Evolutionary conservation across 2,888 invertebrate species (phyloP).

Genomic region (Agrochola lota): DNA sequence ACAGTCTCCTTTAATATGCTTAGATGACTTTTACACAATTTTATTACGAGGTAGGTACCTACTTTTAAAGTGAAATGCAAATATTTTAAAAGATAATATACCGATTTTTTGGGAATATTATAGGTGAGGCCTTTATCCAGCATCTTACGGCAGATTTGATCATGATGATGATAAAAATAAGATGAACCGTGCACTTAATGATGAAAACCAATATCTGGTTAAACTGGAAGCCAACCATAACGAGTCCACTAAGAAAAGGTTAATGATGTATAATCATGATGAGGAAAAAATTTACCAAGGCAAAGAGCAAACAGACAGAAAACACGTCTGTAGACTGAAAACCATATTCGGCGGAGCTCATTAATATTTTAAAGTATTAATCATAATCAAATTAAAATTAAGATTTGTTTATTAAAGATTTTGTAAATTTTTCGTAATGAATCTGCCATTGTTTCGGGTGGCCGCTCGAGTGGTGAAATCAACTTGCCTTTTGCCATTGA

Average conservation of each 20-base stretch:
- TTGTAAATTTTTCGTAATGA: conserved; percentile 76
- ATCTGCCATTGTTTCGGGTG: conserved; percentile 79
- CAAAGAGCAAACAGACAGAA: background rate
- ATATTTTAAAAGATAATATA: background rate
- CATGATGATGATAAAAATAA: conserved; percentile 2
- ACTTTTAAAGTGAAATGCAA: background rate
- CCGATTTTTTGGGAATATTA: background rate
- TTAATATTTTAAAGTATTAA: background rate
- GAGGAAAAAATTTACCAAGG: conserved; percentile 19
- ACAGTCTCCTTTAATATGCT: background rate
- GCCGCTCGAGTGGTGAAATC: conserved; percentile 79
- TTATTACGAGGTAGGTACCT: background rate
- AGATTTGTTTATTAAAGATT: conserved; percentile 60
- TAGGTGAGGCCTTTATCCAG: background rate
- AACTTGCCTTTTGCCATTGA: conserved; percentile 77
- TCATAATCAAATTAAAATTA: conserved; percentile 37
- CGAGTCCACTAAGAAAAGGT: conserved; percentile 6
- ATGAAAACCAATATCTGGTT: background rate
- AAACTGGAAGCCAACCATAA: conserved; percentile 5
- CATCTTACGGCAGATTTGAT: conserved; percentile 2
- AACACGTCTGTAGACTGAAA: background rate
- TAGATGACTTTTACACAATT: background rate
- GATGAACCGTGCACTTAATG: background rate
- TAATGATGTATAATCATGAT: conserved; percentile 8
- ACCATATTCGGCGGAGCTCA: background rate